Conservation (phyloP, 2,113 vertebrate genomes). For the Sinosuthora webbiana region DNA sequence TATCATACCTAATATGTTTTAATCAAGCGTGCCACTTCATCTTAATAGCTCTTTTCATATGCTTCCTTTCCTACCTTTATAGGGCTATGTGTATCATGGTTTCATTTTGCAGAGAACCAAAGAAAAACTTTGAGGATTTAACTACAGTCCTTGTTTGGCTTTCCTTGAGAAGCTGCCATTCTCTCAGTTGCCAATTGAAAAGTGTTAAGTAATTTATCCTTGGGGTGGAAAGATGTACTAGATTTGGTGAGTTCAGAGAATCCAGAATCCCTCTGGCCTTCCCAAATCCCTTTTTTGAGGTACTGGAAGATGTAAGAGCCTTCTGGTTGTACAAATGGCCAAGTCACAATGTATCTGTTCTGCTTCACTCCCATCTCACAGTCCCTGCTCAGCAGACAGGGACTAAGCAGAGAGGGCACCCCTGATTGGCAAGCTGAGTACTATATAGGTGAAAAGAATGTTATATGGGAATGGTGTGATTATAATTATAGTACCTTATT, state of each 20-base stretch:
- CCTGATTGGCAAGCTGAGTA: not conserved
- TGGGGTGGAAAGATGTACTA: not conserved
- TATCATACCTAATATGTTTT: not conserved
- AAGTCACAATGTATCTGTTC: not conserved
- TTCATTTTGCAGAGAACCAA: not conserved
- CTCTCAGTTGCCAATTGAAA: not conserved
- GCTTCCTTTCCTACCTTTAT: not conserved
- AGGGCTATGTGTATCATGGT: not conserved
- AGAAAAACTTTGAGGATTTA: not conserved
- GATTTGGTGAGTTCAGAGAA: not conserved
- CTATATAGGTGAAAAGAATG: not conserved
- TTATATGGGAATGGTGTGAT: not conserved
- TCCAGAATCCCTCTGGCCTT: not conserved
- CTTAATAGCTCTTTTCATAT: not conserved
- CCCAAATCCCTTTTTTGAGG: not conserved
- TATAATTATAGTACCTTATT: not conserved
- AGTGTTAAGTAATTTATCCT: not conserved
- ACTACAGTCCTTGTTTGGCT: not conserved
- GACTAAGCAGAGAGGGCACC: not conserved
- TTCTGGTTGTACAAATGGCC: not conserved
- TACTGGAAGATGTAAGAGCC: not conserved
- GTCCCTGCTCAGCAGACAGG: not conserved
- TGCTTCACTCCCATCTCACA: not conserved
- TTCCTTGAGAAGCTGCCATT: not conserved
- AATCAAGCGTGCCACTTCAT: not conserved